Percentiles rank a stretch among this genome's conserved stretches.
These are phyloP conservation scores for Typhlichthys eigenmanni DNA, from an alignment of 2,797 vertebrate species.

Conservation along the genomic window DNA sequence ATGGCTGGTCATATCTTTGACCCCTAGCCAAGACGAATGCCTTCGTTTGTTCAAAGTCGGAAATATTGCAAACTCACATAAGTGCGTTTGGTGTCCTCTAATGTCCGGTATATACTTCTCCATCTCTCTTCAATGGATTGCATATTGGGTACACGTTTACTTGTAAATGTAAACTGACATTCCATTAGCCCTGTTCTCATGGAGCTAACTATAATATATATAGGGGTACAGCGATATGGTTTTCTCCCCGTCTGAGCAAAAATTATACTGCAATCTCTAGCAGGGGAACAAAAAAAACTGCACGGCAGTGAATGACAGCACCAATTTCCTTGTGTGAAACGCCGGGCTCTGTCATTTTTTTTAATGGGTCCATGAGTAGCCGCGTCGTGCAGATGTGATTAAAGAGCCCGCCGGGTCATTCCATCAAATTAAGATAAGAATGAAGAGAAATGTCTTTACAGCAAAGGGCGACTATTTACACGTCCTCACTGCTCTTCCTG, in stretches of 20 bases:
- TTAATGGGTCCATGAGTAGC: conserved; percentile 17
- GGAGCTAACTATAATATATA: not conserved
- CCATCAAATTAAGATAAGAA: conserved; percentile 2
- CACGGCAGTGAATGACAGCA: not conserved
- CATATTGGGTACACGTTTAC: not conserved
- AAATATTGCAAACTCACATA: conserved; percentile 9
- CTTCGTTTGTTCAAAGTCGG: not conserved
- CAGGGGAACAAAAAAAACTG: conserved; percentile 12
- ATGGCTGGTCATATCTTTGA: not conserved
- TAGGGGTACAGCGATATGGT: conserved; percentile 5
- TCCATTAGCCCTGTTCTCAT: conserved; percentile 2
- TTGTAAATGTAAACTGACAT: not conserved
- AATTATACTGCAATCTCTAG: conserved; percentile 18
- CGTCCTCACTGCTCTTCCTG: conserved; percentile 7
- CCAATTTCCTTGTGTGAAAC: conserved; percentile 22
- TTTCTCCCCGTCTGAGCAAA: conserved; percentile 17
- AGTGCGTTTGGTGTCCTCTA: not conserved
- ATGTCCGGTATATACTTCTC: not conserved
- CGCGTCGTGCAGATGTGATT: conserved; percentile 9
- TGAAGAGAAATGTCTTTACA: not conserved
- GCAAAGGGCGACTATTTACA: conserved; percentile 3
- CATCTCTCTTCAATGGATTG: not conserved
- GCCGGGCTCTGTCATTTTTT: conserved; percentile 13
- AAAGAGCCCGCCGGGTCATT: conserved; percentile 5
- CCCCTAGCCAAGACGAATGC: conserved; percentile 1